Percentiles rank a stretch among this genome's conserved stretches.
Conservation (phyloP, 2,797 vertebrate species). For the Odontamblyopus lacepedii region DNA sequence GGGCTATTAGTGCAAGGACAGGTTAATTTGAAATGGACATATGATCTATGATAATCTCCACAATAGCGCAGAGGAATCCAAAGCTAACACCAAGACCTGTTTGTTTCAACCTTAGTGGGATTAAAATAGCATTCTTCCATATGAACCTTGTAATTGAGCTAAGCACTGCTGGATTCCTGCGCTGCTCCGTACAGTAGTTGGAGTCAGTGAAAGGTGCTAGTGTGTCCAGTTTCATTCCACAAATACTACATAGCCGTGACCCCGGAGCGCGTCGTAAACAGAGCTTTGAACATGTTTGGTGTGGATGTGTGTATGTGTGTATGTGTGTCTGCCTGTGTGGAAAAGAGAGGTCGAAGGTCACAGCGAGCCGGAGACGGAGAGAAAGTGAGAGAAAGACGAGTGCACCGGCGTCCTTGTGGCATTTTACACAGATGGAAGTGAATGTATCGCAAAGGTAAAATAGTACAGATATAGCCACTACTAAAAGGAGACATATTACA, state of each 20-base stretch:
- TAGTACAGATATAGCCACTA: background rate
- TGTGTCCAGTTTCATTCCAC: conserved; percentile 23
- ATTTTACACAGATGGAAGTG: background rate
- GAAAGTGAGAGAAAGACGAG: conserved; percentile 35
- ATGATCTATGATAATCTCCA: conserved; percentile 30
- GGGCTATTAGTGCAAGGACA: conserved; percentile 45
- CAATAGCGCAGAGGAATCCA: conserved; percentile 29
- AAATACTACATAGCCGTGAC: conserved; percentile 22
- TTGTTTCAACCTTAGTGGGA: conserved; percentile 53
- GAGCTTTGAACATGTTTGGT: conserved; percentile 23
- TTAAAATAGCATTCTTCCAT: conserved; percentile 30
- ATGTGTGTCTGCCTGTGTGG: conserved; percentile 6
- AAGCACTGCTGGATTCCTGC: conserved; percentile 12
- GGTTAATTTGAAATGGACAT: conserved; percentile 46
- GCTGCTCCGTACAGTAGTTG: conserved; percentile 1
- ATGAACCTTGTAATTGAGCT: conserved; percentile 15
- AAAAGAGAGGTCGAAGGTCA: conserved; percentile 19
- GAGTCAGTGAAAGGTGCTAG: conserved; percentile 19
- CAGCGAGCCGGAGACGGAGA: conserved; percentile 17
- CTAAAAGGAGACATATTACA: too few species aligned
- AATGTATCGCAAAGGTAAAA: background rate
- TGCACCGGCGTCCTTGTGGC: conserved; percentile 16
- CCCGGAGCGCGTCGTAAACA: conserved; percentile 39
- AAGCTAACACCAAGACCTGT: conserved; percentile 49
- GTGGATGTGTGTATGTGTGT: conserved; percentile 3